phyloP scores from a whole-genome alignment of 2,888 invertebrate species.

The Aporophyla lueneburgensis region DNA sequence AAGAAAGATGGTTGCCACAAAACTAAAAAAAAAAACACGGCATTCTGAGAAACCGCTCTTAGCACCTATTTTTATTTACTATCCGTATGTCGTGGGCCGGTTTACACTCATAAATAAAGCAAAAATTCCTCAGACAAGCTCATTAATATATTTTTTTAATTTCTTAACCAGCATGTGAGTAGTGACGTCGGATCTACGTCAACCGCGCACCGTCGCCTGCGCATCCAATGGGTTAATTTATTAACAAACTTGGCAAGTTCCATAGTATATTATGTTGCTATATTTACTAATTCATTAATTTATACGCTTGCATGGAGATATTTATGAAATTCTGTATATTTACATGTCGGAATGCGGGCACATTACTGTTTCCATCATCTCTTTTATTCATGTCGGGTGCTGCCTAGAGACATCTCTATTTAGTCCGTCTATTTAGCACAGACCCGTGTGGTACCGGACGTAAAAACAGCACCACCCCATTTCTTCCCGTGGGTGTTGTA shows the following conservation, averaged over 20 bases:
- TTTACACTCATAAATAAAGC: slow-evolving; percentile 42
- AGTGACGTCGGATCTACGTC: slow-evolving; percentile 55
- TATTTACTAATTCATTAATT: slow-evolving; percentile 48
- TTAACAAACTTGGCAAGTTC: slow-evolving; percentile 63
- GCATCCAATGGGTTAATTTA: slow-evolving; percentile 57
- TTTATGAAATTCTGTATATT: slow-evolving; percentile 36
- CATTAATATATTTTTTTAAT: slow-evolving; percentile 41
- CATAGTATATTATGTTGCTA: slow-evolving; percentile 37
- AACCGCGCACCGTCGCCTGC: slow-evolving; percentile 40
- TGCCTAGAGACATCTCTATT: slow-evolving; percentile 17
- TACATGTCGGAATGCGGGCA: slow-evolving; percentile 35
- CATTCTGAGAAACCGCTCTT: background rate
- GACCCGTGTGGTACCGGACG: background rate
- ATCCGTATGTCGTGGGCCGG: slow-evolving; percentile 3
- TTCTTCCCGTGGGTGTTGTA: too few relatives aligned
- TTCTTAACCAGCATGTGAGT: slow-evolving; percentile 24
- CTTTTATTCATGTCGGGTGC: background rate
- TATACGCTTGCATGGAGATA: slow-evolving; percentile 39
- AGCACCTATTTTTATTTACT: slow-evolving; percentile 14
- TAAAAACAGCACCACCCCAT: too few relatives aligned
- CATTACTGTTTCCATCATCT: slow-evolving; percentile 17
- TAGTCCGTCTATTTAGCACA: background rate
- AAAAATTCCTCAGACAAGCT: slow-evolving; percentile 17
- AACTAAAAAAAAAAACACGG: background rate
- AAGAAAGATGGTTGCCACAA: background rate